Percentiles rank a stretch among this genome's conserved stretches.
Conservation (phyloP, 53 echinoderm and acorn worm species). For the Patiria pectinifera region DNA sequence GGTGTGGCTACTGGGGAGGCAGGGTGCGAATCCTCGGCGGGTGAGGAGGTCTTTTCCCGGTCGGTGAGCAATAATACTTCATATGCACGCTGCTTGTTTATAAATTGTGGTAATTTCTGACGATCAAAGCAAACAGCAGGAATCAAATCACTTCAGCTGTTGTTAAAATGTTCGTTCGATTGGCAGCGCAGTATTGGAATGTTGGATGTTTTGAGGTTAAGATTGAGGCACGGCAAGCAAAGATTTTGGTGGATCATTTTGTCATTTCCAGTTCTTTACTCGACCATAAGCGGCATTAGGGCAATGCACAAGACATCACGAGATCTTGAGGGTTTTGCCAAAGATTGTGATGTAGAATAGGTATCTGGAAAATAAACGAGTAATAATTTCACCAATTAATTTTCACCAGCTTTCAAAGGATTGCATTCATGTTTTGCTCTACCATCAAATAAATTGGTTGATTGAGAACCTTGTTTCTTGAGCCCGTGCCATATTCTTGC, state of each 20-base stretch:
- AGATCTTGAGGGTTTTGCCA: too few species aligned
- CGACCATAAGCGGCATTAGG: too few species aligned
- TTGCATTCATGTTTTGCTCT: too few species aligned
- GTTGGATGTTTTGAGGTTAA: neutral
- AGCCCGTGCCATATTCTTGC: neutral
- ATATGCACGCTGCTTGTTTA: neutral
- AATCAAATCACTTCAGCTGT: slow-evolving; percentile 1
- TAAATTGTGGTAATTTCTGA: neutral
- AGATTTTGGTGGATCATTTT: neutral
- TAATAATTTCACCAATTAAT: too few species aligned
- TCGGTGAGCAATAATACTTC: neutral
- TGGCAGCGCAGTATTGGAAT: neutral
- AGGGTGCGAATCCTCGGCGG: neutral
- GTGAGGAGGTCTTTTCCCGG: neutral
- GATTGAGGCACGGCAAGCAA: neutral
- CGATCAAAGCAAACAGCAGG: neutral
- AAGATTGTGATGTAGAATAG: too few species aligned
- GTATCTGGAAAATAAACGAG: too few species aligned
- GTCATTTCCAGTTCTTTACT: too few species aligned
- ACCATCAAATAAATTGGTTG: too few species aligned
- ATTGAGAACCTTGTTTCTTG: neutral
- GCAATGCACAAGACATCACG: too few species aligned
- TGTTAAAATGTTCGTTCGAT: neutral
- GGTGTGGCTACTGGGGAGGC: neutral
- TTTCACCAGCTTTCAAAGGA: too few species aligned